Evolutionary conservation across 2,797 vertebrate species (phyloP), one percentile per base, ranked within the genome.

Genomic region (Xenentodon cancila): DNA sequence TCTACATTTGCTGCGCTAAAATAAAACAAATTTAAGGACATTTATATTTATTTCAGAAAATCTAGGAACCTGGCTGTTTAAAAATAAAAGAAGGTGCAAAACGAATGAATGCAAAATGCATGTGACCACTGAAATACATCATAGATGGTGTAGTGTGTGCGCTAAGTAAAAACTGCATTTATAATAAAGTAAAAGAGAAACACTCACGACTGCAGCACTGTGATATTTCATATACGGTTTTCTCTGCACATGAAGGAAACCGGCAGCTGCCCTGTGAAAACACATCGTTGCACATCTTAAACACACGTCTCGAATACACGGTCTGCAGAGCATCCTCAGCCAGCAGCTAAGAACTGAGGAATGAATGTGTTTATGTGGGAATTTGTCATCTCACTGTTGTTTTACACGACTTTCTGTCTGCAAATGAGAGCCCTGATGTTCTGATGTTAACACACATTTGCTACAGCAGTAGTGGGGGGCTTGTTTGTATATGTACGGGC

Each of bases 231-330:
- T 17, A 7, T 58, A 71, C 8, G 61, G 77, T 81, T 75, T 68
- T 47, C 34, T 37, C 34, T 37, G 59, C 27, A 20, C 53, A 64
- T 46, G 52, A 57, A 61, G 59, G 59, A 44, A 58, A 54, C 59
- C 44, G 51, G 67, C 84, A 71, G 70, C 75, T 59, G 56, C 77
- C 78, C 73, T 75, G 65, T 46, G 49, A 71, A 85, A 82, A 83
- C 77, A 86, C 34, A 71, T 64, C 69, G 65, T 66, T 59, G 64
- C 57, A 72, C 69, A 63, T 77, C 60, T 83, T 66, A 75, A 34
- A 69, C 66, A 53, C 50, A 73, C 70, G 47, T 71, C 55, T 68
- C 54, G 51, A 59, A 73, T 62, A 56, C 32, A 16, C 25, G 45
- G 61, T 58, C 84, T 84, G 81, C 25, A 1, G 20, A 74, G 45